phyloP scores from a whole-genome alignment of 2,797 vertebrate genomes.

The Falco columbarius region DNA sequence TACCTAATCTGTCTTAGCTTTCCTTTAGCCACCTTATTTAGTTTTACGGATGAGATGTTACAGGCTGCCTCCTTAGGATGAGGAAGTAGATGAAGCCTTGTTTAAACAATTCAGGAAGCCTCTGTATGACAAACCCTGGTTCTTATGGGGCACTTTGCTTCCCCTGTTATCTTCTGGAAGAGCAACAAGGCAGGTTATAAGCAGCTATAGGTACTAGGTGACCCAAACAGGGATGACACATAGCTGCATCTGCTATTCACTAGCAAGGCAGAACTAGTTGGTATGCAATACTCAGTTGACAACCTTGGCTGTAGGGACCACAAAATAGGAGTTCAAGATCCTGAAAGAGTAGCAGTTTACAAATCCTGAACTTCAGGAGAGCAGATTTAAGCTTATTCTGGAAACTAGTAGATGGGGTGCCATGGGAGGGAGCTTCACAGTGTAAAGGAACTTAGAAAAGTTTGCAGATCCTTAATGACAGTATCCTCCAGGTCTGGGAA shows the following conservation, averaged over 20 bases:
- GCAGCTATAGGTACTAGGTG: background rate
- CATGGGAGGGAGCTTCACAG: background rate
- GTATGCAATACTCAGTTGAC: background rate
- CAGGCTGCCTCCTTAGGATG: background rate
- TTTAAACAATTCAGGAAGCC: background rate
- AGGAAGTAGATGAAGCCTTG: background rate
- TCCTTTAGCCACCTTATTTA: background rate
- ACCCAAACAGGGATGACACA: background rate
- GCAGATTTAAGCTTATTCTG: background rate
- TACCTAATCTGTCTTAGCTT: background rate
- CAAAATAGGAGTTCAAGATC: background rate
- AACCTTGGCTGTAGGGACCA: background rate
- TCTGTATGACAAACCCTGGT: background rate
- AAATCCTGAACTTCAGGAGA: background rate
- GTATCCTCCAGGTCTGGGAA: background rate
- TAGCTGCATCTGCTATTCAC: background rate
- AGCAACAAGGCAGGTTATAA: background rate
- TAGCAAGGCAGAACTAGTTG: background rate
- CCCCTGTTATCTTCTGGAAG: background rate
- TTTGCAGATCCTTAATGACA: background rate
- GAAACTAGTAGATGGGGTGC: background rate
- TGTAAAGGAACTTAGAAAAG: background rate
- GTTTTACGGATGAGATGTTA: background rate
- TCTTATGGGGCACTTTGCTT: background rate
- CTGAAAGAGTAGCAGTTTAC: background rate